phyloP scores from a whole-genome alignment of 2,797 vertebrate species.

The Ispidina picta region DNA sequence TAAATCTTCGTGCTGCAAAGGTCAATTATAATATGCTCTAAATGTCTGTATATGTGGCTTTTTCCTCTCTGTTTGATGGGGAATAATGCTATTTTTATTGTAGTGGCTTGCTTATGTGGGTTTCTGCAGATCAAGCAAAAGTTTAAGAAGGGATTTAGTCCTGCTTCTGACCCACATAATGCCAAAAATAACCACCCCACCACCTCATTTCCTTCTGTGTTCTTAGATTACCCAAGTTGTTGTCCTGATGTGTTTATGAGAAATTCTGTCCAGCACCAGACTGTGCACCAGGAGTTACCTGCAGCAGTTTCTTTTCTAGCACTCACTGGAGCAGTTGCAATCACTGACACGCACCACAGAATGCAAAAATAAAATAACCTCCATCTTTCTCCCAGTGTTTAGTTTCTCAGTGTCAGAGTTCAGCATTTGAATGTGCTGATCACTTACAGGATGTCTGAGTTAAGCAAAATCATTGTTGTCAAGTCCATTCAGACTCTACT shows the following conservation, averaged over 20 bases:
- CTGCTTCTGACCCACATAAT: neutral
- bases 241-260: neutral
- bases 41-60: neutral
- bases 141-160: neutral
- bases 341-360: neutral
- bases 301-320: neutral
- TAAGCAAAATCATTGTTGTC: slow-evolving; percentile 20
- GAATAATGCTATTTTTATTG: neutral
- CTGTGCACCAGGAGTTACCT: neutral
- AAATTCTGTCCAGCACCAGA: neutral
- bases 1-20: neutral
- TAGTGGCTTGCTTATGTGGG: neutral
- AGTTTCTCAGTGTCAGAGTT: neutral
- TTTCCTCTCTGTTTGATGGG: neutral
- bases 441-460: neutral
- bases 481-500: neutral
- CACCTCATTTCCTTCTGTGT: neutral
- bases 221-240: neutral
- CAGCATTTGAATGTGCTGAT: neutral
- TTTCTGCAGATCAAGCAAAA: neutral
- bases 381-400: neutral
- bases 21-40: neutral
- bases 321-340: neutral
- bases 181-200: neutral
- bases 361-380: neutral